phyloP scores from a whole-genome alignment of 37 sponge, comb jelly and placozoan genomes.

The Ephydatia muelleri region DNA sequence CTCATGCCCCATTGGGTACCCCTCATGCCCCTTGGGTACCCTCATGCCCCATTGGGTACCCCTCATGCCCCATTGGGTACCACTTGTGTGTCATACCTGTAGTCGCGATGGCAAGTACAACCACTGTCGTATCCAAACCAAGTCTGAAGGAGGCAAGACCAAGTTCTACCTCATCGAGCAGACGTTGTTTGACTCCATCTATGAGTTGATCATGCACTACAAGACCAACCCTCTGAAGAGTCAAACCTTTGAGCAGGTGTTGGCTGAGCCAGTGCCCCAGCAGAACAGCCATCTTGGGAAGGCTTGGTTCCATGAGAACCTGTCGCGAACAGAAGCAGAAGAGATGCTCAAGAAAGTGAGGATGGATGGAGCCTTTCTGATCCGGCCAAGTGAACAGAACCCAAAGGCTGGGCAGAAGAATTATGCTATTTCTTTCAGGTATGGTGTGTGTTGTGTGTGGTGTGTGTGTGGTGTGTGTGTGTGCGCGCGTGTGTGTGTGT shows the following conservation, averaged over 20 bases:
- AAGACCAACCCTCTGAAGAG: conserved; percentile 78
- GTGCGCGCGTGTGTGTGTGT: not conserved
- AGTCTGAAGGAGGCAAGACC: conserved; percentile 67
- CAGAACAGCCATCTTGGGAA: conserved; percentile 64
- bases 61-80: not conserved
- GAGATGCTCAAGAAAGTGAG: conserved; percentile 89
- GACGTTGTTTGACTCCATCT: conserved; percentile 85
- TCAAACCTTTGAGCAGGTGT: conserved; percentile 83
- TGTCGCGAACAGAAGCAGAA: conserved; percentile 81
- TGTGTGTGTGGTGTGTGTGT: not conserved
- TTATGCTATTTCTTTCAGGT: conserved; percentile 92
- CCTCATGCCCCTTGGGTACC: conserved; percentile 89
- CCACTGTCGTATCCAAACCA: conserved; percentile 82
- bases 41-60: not conserved
- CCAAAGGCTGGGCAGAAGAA: conserved; percentile 11
- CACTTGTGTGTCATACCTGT: conserved; percentile 3
- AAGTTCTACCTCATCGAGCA: conserved; percentile 90
- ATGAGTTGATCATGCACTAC: conserved; percentile 86
- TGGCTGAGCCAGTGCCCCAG: conserved; percentile 72
- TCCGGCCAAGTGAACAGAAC: conserved; percentile 71
- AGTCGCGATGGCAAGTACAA: conserved; percentile 70
- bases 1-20: conserved; percentile 77
- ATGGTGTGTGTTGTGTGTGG: not conserved
- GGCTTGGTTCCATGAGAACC: conserved; percentile 85
- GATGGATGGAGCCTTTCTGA: conserved; percentile 96